Conservation (phyloP, 2,797 vertebrate genomes). For the Orestias chungarensis region DNA sequence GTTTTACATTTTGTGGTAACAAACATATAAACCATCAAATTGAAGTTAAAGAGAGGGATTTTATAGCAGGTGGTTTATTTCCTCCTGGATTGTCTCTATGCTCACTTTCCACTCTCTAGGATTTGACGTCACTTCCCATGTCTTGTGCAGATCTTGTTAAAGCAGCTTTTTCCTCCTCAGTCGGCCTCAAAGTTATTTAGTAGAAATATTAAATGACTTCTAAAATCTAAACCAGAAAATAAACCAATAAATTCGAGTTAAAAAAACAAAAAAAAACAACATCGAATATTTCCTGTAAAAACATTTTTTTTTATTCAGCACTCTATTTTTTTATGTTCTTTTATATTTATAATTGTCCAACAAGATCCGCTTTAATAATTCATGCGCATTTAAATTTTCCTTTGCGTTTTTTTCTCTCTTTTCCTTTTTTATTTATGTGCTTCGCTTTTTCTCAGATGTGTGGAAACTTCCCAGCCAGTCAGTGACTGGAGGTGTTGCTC, state of each 20-base stretch:
- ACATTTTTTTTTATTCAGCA: not conserved
- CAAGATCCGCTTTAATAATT: not conserved
- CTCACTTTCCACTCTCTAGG: not conserved
- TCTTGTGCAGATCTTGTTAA: not conserved
- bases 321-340: not conserved
- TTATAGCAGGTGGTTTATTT: no score
- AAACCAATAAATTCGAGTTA: no score
- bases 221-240: not conserved
- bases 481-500: slow-evolving; percentile 20
- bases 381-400: not conserved
- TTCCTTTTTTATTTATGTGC: no score
- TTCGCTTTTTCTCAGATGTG: not conserved
- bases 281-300: not conserved
- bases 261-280: no score
- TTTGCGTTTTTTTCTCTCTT: not conserved
- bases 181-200: not conserved
- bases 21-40: no score
- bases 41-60: no score
- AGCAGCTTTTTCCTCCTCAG: not conserved
- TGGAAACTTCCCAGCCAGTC: not conserved
- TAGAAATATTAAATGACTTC: not conserved
- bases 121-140: slow-evolving; percentile 4
- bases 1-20: not conserved
- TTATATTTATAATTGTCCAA: not conserved
- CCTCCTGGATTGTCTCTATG: not conserved